Percentiles rank a stretch among this genome's conserved stretches.
These are phyloP conservation scores for Dasypolia templi DNA, from an alignment of 2,888 invertebrate genomes.

Conservation along the genomic window DNA sequence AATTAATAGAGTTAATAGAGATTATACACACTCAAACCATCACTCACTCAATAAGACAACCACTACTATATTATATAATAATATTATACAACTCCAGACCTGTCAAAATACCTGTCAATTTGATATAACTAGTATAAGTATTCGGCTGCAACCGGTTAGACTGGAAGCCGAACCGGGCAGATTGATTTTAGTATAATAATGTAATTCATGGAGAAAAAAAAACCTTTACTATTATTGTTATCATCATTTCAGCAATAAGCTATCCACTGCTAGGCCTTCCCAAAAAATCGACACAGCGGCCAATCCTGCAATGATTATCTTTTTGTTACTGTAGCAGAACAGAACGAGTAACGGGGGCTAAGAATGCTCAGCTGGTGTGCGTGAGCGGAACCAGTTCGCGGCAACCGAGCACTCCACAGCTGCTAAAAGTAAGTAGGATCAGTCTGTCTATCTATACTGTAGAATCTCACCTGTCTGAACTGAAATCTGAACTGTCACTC, in stretches of 20 bases:
- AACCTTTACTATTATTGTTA: background rate
- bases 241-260: background rate
- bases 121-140: background rate
- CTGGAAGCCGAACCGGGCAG: too few relatives aligned
- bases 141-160: too few relatives aligned
- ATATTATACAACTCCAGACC: too few relatives aligned
- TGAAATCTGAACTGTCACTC: background rate
- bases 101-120: background rate
- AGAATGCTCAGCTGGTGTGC: constrained; percentile 82
- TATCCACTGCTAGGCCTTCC: too few relatives aligned
- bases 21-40: too few relatives aligned
- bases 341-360: constrained; percentile 76
- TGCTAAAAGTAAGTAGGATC: constrained; percentile 74
- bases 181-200: background rate
- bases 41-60: background rate
- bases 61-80: background rate
- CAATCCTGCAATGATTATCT: background rate
- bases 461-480: background rate
- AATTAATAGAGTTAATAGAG: background rate
- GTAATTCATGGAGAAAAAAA: background rate
- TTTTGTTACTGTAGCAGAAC: constrained; percentile 33
- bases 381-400: constrained; percentile 77
- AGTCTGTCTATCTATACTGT: background rate
- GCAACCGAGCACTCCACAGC: constrained; percentile 83
- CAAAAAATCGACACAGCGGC: background rate